Conservation (phyloP, 2,113 vertebrate genomes). For the Anhinga rufa region DNA sequence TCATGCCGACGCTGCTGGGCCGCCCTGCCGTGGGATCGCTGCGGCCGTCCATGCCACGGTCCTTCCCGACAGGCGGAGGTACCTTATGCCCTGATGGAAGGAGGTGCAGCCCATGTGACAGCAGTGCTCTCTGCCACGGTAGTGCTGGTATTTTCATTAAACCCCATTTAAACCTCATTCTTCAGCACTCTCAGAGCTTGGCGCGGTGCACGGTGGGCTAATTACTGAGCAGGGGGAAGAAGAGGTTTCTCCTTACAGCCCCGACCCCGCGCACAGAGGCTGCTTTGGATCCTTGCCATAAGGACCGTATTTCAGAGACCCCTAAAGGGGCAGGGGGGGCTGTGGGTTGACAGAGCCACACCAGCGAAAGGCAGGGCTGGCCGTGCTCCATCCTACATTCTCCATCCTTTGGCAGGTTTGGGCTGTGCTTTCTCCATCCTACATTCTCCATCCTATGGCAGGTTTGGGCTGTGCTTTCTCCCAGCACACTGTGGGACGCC, state of each 20-base stretch:
- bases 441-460: rapidly evolving
- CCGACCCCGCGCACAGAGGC: rapidly evolving
- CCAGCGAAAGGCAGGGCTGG: neutral
- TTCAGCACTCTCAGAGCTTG: neutral
- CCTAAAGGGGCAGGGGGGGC: neutral
- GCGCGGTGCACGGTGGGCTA: neutral
- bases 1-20: rapidly evolving
- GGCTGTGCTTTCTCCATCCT: neutral
- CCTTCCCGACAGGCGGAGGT: neutral
- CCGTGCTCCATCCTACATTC: neutral
- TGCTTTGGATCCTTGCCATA: neutral
- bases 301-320: too few relatives aligned
- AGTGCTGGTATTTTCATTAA: neutral
- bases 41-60: rapidly evolving
- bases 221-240: neutral
- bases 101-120: neutral
- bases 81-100: neutral
- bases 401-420: rapidly evolving
- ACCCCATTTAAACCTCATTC: neutral
- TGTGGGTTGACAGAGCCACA: neutral
- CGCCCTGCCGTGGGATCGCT: rapidly evolving
- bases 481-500: rapidly evolving
- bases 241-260: neutral
- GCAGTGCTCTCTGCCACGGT: rapidly evolving
- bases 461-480: neutral